phyloP scores from a whole-genome alignment of 2,888 invertebrate species.

The Hypomecis atomaria region DNA sequence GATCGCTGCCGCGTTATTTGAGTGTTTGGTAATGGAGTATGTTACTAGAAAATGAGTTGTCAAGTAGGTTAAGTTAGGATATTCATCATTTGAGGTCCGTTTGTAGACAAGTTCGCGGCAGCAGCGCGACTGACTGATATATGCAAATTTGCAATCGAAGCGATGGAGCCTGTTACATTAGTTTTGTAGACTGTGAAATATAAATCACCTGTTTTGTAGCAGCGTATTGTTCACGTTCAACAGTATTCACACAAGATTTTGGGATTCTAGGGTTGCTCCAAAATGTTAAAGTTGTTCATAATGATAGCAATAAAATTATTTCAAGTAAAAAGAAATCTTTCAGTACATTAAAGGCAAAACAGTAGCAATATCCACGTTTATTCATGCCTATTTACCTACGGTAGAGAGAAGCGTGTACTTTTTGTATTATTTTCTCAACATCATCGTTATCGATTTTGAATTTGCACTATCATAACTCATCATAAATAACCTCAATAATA shows the following conservation, averaged over 20 bases:
- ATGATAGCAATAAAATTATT: too few species aligned
- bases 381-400: too few species aligned
- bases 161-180: neutral
- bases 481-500: conserved; percentile 11
- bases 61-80: conserved; percentile 68
- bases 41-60: conserved; percentile 82
- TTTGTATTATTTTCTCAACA: neutral
- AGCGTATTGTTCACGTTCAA: too few species aligned
- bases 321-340: too few species aligned
- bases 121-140: conserved; percentile 56
- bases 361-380: too few species aligned
- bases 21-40: conserved; percentile 77
- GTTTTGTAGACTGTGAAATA: neutral
- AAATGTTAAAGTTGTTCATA: too few species aligned
- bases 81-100: conserved; percentile 66
- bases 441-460: conserved; percentile 2
- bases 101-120: conserved; percentile 50
- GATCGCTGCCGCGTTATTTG: conserved; percentile 78
- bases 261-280: too few species aligned
- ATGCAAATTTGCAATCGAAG: conserved; percentile 37
- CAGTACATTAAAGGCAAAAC: too few species aligned
- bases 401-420: too few species aligned
- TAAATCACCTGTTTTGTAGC: too few species aligned
- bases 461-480: conserved; percentile 3
- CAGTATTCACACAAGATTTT: too few species aligned